Evolutionary conservation across 2,888 invertebrate species (phyloP), one percentile per base, ranked within the genome.

Genomic region (Ennomos fuscantarius): DNA sequence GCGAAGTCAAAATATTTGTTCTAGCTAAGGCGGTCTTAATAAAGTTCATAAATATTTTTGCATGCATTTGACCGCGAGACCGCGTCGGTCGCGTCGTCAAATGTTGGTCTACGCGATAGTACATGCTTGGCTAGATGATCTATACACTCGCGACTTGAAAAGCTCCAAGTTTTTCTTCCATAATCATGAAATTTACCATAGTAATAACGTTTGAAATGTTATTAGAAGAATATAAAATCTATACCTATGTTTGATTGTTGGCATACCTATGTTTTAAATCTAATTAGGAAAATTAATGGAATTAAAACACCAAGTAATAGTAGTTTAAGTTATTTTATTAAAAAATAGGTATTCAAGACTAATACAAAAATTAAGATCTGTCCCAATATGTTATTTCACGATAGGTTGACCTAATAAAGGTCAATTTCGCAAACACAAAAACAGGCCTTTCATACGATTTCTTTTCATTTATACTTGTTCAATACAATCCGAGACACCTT

Each of bases 301-400:
- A 73, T 65, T 13, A 35, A 77, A 81, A 83, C 60, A 51, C 51
- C 42, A 56, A 10, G 34, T 44, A 41, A 74, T 75, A 79, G 77
- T 84, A 78, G 74, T 89, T 87, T 81, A 83, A 80, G 78, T 88
- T 81, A 84, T 89, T 90, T 89, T 89, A 88, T 88, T 89, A 84
- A 89, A 81, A 86, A 91, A 91, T 90, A 89, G 81, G 82, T 87
- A 81, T 86, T 82, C 82, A 85, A 86, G 86, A 86, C 81, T 82
- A 82, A 84, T 86, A 88, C 84, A 89, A 87, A 83, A 90, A 88
- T 82, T 80, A 89, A 86, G 84, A 82, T 81, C 73, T 70, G 70
- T 73, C 65, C 64, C 58, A 68, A 66, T 48, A 48, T 64, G 62
- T 72, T 72, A 66, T 74, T 55, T 48, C 15, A 43, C 39, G 24